These are phyloP conservation scores for Parnassius mnemosyne DNA, from an alignment of 2,888 invertebrate species.

Conservation along the genomic window DNA sequence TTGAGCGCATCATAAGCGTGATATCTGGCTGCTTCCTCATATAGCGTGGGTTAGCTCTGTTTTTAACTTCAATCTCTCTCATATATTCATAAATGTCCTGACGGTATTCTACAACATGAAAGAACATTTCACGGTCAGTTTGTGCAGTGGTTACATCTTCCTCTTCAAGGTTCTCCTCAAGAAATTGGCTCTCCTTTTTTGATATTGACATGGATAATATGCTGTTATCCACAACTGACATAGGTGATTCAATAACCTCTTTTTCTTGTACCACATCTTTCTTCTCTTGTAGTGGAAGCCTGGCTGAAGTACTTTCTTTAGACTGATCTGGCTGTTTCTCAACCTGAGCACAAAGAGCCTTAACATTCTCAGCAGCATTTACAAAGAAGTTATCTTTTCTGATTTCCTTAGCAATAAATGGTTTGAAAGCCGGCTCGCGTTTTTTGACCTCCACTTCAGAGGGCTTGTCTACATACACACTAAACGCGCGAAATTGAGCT, in stretches of 20 bases:
- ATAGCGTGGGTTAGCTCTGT: constrained; percentile 89
- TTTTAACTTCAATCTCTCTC: constrained; percentile 87
- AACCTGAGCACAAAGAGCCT: constrained; percentile 54
- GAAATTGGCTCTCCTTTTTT: constrained; percentile 66
- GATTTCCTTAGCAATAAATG: constrained; percentile 66
- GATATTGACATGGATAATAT: constrained; percentile 84
- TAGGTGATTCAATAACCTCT: constrained; percentile 79
- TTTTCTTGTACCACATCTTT: constrained; percentile 71
- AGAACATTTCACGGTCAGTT: constrained; percentile 84
- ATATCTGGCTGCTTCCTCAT: constrained; percentile 98
- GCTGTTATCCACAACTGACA: constrained; percentile 78
- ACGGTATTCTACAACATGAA: constrained; percentile 90
- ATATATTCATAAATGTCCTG: constrained; percentile 92
- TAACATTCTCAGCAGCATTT: constrained; percentile 61
- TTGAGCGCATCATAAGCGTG: constrained; percentile 94
- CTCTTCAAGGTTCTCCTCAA: constrained; percentile 49
- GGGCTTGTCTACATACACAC: constrained; percentile 85
- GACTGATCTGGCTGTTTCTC: constrained; percentile 60
- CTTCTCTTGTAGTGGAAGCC: constrained; percentile 58
- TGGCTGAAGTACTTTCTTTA: constrained; percentile 50
- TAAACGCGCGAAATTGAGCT: constrained; percentile 88
- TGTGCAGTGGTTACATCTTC: constrained; percentile 72
- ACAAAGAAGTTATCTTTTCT: constrained; percentile 59
- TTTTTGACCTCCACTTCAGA: constrained; percentile 69
- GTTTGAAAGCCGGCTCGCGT: constrained; percentile 66